Evolutionary conservation across 2,888 invertebrate species (phyloP), one percentile per base, ranked within the genome.

Genomic region (Ganaspis brasiliensis): DNA sequence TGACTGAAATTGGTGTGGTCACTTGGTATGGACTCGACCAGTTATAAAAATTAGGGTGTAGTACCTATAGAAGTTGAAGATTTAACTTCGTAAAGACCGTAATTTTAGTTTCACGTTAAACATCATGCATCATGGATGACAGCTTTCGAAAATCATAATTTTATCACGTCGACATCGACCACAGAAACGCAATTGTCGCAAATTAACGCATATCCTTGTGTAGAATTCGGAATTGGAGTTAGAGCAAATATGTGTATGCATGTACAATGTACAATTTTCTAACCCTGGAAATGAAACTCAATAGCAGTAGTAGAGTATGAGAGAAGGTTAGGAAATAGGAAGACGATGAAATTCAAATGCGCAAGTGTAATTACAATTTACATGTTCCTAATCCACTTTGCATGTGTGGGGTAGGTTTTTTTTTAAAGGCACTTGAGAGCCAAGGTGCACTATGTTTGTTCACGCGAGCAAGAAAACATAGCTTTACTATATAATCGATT

Each of bases 361-460:
- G 40, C 63, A 21, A 63, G 40, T 40, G 37, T 73, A 77, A 72
- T 75, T 78, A 70, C 73, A 73, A 78, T 70, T 78, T 76, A 76
- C 76, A 70, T 73, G 79, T 74, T 79, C 74, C 70, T 73, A 73
- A 70, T 70, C 72, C 72, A 72, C 76, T 76, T 79, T 76, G 70
- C 76, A 79, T 74, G 76, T 73, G 56, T 73, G 73, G 40, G 63
- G 63, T 40, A 40, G 40, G 14, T 63, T 40, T 63, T 63, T 61
- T 19, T 21, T 6, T 16, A 40, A 63, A 16, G 63, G 63, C 12
- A 40, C 40, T 14, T 37, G 40, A 63, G 14, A 26, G 6, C 6
- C 0, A 56, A 52, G 1, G 1, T 19, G n/a, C 4, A 31, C 14
- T 31, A 59, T 59, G 26, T 59, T 31, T 14, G n/a, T 59, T 59